Base-by-base conservation (phyloP, 1,140 invertebrate genomes). In the Liolophura sinensis region DNA sequence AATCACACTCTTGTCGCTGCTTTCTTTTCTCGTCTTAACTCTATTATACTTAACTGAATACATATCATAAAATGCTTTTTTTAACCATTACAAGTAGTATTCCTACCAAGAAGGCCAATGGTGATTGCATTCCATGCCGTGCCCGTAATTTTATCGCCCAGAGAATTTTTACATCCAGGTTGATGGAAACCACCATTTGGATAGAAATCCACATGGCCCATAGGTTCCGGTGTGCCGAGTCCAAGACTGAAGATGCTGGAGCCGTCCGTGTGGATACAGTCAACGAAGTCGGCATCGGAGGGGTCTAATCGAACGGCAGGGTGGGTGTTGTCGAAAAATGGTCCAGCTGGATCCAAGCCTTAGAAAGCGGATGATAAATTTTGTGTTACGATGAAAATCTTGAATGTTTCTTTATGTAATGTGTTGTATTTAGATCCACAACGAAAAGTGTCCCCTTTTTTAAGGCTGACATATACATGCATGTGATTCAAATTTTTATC, bases 261-360 rank as follows among this genome's bases (percentile, higher is more conserved):
- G 0, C 93, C 95, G 79, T 97, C 96, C 16, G 93, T 94, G 78
- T 98, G 95, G 57, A 97, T 96, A 0, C 96, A 93, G 80, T 97
- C 96, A 1, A 98, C 95, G 80, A 96, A 97, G 50, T 90, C 88
- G 0, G 95, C 95, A 82, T 97, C 95, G 24, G 78, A 73, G 7
- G 77, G 74, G 61, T 85, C 85, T 18, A 87, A 67, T 48, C 80
- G 69, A 24, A 81, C 78, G n/a, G 88, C 85, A 64, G 77, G 40
- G 68, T 77, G 60, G 79, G 73, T 67, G 84, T 85, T 86, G 68
- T 88, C 82, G 70, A 91, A 92, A 66, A 90, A 88, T 0, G 90
- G 90, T 4, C 87, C 88, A 0, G 91, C 90, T 12, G 91, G 91
- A 81, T 92, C 91, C 47, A 92, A 72, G 59, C 89, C 92, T 87